Conservation (phyloP, 2,113 vertebrate species). For the Corydoras maculifer region DNA sequence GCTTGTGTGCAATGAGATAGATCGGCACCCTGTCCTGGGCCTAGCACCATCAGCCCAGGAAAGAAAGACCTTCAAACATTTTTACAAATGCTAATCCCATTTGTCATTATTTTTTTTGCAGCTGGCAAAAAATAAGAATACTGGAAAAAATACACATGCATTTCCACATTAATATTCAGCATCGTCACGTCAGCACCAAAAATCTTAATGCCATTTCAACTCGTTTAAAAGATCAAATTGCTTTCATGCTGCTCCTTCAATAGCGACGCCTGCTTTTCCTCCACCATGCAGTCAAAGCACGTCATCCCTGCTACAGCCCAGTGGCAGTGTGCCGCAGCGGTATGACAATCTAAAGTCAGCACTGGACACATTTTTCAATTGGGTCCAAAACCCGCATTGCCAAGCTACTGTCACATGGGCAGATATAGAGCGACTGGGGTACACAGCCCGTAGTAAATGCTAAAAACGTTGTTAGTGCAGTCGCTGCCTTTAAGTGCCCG, state of each 20-base stretch:
- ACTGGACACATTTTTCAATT: too few relatives aligned
- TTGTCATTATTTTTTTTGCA: neutral
- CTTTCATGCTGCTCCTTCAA: constrained; percentile 6
- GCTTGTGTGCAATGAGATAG: too few relatives aligned
- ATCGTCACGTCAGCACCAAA: neutral
- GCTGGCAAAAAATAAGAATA: neutral
- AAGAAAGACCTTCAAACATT: neutral
- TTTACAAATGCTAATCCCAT: neutral
- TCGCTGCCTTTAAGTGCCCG: neutral
- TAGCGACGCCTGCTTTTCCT: constrained; percentile 9
- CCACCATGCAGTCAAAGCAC: constrained; percentile 29
- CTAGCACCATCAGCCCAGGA: too few relatives aligned
- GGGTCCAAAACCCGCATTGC: too few relatives aligned
- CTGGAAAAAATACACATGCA: neutral
- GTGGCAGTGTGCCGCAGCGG: constrained; percentile 1
- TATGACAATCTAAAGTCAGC: constrained; percentile 7
- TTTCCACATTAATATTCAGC: neutral
- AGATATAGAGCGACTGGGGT: neutral
- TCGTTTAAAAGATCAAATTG: constrained; percentile 26
- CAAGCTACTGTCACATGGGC: neutral
- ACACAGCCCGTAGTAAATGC: neutral
- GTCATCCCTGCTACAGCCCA: constrained; percentile 26
- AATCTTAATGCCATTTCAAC: neutral
- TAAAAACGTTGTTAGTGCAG: neutral
- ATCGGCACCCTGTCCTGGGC: too few relatives aligned